phyloP scores from a whole-genome alignment of 2,797 vertebrate genomes.

The Bradypodion ventrale region DNA sequence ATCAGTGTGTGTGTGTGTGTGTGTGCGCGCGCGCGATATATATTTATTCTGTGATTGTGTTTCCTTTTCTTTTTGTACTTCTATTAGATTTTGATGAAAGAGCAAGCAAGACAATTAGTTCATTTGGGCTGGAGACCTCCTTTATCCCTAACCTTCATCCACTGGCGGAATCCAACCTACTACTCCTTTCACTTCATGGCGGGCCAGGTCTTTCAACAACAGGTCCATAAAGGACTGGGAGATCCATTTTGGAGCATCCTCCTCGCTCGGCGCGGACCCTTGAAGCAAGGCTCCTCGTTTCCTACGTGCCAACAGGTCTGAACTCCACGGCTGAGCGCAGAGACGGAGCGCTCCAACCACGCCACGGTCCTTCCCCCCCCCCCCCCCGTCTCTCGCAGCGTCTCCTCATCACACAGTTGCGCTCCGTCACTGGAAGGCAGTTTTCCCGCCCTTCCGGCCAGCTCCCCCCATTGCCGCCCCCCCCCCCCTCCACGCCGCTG shows the following conservation, averaged over 20 bases:
- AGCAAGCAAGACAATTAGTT: not conserved
- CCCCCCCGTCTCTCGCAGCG: not conserved
- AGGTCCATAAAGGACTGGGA: not conserved
- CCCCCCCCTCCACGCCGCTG: no score
- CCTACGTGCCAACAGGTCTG: no score
- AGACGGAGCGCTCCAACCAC: no score
- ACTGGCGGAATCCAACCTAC: no score
- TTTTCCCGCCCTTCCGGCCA: not conserved
- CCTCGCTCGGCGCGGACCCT: no score
- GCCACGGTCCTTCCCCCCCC: no score
- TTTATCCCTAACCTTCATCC: not conserved
- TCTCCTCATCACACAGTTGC: no score
- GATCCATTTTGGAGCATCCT: not conserved
- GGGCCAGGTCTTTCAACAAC: not conserved
- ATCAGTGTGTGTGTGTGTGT: no score
- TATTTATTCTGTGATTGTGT: no score
- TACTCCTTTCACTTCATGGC: no score
- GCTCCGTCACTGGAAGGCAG: not conserved
- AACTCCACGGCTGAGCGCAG: not conserved
- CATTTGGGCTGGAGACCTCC: not conserved
- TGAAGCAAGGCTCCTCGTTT: not conserved
- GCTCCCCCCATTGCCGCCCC: not conserved
- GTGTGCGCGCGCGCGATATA: no score
- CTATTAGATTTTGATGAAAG: not conserved
- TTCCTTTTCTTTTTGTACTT: no score